Evolutionary conservation across 2,797 vertebrate genomes (phyloP).

Genomic region (Poeciliopsis paucimaculata): DNA sequence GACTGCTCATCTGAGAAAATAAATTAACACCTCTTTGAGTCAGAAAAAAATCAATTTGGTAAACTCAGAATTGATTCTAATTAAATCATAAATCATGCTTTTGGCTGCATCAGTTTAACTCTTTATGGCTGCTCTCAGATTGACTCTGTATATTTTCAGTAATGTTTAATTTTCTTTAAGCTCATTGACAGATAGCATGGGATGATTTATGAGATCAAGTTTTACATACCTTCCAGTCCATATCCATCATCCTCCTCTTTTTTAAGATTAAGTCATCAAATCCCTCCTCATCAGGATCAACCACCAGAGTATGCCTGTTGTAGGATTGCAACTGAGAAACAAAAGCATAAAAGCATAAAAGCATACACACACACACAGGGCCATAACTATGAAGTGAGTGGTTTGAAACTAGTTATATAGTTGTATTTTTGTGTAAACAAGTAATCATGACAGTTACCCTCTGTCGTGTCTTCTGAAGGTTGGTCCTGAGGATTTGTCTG

Average conservation of each 20-base stretch:
- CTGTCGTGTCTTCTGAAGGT: constrained; percentile 93
- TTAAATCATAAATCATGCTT: constrained; percentile 45
- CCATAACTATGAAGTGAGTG: background rate
- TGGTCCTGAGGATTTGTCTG: constrained; percentile 92
- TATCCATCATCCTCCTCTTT: constrained; percentile 86
- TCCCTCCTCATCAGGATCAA: constrained; percentile 91
- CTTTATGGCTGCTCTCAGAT: background rate
- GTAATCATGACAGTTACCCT: constrained; percentile 80
- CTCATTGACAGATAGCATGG: background rate
- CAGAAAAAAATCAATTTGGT: constrained; percentile 32
- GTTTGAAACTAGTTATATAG: background rate
- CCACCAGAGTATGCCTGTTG: constrained; percentile 94
- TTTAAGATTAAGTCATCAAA: constrained; percentile 88
- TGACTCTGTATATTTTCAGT: background rate
- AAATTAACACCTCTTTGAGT: constrained; percentile 45
- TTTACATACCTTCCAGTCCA: constrained; percentile 87
- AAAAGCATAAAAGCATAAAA: background rate
- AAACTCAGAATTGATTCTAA: constrained; percentile 37
- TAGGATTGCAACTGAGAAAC: constrained; percentile 90
- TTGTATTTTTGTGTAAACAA: background rate
- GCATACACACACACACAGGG: too few species aligned
- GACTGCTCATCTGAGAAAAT: constrained; percentile 19
- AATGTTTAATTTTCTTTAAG: background rate
- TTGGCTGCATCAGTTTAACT: constrained; percentile 29
- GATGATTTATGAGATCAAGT: background rate